Conservation (phyloP, 2,113 vertebrate species). For the Naja naja region DNA sequence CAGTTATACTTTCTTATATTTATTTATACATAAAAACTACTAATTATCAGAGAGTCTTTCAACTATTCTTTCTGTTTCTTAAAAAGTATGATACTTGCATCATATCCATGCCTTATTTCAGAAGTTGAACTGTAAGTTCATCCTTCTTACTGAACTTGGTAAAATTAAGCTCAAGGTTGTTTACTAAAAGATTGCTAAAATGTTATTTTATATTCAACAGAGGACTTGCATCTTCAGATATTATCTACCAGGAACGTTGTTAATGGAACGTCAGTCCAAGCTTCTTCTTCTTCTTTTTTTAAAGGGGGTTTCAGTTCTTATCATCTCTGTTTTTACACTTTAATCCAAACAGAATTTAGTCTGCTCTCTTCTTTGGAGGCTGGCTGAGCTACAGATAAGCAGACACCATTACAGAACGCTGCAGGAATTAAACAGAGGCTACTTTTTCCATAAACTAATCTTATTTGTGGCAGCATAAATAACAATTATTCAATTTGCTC, state of each 20-base stretch:
- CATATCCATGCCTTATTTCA: not conserved
- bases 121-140: not conserved
- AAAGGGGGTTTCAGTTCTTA: constrained; percentile 11
- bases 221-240: constrained; percentile 14
- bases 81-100: not conserved
- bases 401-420: constrained; percentile 27
- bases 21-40: not conserved
- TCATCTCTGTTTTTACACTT: constrained; percentile 46
- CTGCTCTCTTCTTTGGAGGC: constrained; percentile 3
- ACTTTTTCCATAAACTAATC: constrained; percentile 1
- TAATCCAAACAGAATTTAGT: constrained; percentile 39
- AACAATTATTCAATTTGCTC: not conserved
- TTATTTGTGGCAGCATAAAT: constrained; percentile 21
- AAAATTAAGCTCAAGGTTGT: not conserved
- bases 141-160: too few species aligned
- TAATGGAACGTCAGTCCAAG: constrained; percentile 21
- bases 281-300: not conserved
- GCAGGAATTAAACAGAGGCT: constrained; percentile 13
- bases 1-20: not conserved
- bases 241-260: constrained; percentile 32
- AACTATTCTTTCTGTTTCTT: not conserved
- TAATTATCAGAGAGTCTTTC: fast-evolving
- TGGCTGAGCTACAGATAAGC: constrained; percentile 40
- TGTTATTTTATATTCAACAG: constrained; percentile 16
- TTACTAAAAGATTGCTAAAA: constrained; percentile 22